Conservation (phyloP, 2,113 vertebrate species). For the Dicrurus megarhynchus region DNA sequence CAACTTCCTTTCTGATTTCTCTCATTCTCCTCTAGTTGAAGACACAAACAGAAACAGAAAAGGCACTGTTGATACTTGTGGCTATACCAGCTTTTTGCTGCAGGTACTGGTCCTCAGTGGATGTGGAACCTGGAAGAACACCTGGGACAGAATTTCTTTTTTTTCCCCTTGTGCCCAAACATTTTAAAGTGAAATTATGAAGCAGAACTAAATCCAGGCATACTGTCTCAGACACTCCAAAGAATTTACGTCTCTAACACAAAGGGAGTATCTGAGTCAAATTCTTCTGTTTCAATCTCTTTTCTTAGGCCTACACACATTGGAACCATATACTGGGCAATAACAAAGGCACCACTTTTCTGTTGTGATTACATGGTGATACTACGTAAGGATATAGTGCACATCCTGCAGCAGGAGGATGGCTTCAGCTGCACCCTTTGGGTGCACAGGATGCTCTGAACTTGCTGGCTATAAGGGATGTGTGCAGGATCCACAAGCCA, state of each 20-base stretch:
- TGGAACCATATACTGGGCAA: not conserved
- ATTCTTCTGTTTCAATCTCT: not conserved
- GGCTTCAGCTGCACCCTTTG: not conserved
- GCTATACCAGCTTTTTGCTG: not conserved
- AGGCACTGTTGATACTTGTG: not conserved
- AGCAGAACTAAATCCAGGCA: not conserved
- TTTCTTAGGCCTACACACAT: not conserved
- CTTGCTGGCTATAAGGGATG: not conserved
- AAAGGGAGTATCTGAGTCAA: not conserved
- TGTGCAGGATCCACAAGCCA: not conserved
- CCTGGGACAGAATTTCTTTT: not conserved
- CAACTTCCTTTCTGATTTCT: not conserved
- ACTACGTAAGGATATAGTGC: fast-evolving
- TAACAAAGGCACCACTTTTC: not conserved
- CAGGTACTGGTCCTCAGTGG: not conserved
- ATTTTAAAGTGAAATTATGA: not conserved
- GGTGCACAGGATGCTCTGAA: not conserved
- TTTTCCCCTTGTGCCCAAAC: not conserved
- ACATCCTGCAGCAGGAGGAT: not conserved
- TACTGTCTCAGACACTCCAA: not conserved
- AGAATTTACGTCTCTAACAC: not conserved
- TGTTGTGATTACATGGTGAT: not conserved
- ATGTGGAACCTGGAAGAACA: not conserved
- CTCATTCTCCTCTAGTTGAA: not conserved
- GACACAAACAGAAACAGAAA: not conserved